Conservation (phyloP, 2,888 invertebrate species). For the Cerastis leucographa region DNA sequence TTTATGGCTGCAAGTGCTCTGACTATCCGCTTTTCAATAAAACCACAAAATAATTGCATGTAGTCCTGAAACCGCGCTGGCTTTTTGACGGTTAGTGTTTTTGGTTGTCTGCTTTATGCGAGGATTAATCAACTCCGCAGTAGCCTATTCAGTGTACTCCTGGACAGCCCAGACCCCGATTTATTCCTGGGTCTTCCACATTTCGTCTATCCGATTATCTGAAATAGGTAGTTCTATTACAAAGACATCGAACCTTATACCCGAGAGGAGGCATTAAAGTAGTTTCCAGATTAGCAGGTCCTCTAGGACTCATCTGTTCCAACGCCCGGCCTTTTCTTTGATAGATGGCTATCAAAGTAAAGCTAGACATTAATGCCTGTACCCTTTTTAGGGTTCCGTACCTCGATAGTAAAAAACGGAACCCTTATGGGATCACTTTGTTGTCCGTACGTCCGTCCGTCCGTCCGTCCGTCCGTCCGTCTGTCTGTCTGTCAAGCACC, state of each 20-base stretch:
- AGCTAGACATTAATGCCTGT: background rate
- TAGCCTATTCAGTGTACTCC: background rate
- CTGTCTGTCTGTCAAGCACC: no score
- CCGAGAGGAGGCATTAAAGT: background rate
- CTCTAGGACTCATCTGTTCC: background rate
- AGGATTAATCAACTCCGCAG: background rate
- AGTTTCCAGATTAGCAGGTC: background rate
- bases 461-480: no score
- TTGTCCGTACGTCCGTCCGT: no score
- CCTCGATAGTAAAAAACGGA: no score
- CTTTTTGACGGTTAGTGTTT: background rate
- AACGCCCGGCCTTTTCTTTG: background rate
- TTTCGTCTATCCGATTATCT: background rate
- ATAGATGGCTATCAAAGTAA: background rate
- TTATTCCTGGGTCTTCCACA: background rate
- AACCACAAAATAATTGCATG: conserved; percentile 19
- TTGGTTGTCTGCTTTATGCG: background rate
- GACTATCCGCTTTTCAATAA: conserved; percentile 36
- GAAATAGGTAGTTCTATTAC: background rate
- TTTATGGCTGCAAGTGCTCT: conserved; percentile 29
- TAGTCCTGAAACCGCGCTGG: background rate
- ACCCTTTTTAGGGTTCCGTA: no score
- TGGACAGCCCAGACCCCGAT: no score
- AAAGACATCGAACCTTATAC: background rate
- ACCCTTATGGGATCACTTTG: no score